Percentiles rank a stretch among this genome's conserved stretches.
Evolutionary conservation across 2,797 vertebrate genomes (phyloP).

Genomic region (Antrozous pallidus): DNA sequence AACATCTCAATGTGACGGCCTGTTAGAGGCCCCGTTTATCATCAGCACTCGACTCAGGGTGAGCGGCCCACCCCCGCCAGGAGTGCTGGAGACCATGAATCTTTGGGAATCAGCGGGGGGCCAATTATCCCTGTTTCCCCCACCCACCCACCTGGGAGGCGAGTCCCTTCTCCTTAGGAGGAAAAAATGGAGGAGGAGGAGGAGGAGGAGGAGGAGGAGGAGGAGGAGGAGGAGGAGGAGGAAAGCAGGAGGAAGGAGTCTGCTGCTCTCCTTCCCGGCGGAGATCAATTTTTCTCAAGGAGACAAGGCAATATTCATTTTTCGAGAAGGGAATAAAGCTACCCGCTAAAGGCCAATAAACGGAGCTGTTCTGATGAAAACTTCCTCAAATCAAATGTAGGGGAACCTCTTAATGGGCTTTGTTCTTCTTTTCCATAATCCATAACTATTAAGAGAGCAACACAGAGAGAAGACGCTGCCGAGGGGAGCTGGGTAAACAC

Average conservation of each 20-base stretch:
- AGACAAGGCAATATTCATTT: constrained; percentile 67
- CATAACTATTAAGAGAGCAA: constrained; percentile 61
- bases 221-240: not conserved
- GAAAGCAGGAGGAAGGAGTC: constrained; percentile 43
- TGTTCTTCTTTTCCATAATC: constrained; percentile 71
- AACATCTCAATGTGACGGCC: constrained; percentile 72
- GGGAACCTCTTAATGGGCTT: constrained; percentile 70
- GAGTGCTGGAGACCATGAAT: constrained; percentile 66
- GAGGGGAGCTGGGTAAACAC: not conserved
- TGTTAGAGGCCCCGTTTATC: constrained; percentile 68
- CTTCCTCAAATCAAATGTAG: constrained; percentile 74
- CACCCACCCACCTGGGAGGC: constrained; percentile 52
- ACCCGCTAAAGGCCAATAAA: constrained; percentile 59
- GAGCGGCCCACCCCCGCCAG: constrained; percentile 42
- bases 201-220: constrained; percentile 27
- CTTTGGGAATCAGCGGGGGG: constrained; percentile 71
- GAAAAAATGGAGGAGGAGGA: constrained; percentile 23
- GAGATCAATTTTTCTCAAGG: constrained; percentile 77
- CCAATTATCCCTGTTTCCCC: constrained; percentile 65
- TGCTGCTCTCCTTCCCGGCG: constrained; percentile 53
- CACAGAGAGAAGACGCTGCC: not conserved
- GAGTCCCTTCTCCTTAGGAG: constrained; percentile 57
- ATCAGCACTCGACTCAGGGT: constrained; percentile 57
- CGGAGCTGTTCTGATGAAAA: constrained; percentile 61
- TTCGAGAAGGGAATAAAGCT: constrained; percentile 57